Percentiles rank a stretch among this genome's conserved stretches.
Evolutionary conservation across 2,797 vertebrate species (phyloP).

Genomic region (Octomys mimax): DNA sequence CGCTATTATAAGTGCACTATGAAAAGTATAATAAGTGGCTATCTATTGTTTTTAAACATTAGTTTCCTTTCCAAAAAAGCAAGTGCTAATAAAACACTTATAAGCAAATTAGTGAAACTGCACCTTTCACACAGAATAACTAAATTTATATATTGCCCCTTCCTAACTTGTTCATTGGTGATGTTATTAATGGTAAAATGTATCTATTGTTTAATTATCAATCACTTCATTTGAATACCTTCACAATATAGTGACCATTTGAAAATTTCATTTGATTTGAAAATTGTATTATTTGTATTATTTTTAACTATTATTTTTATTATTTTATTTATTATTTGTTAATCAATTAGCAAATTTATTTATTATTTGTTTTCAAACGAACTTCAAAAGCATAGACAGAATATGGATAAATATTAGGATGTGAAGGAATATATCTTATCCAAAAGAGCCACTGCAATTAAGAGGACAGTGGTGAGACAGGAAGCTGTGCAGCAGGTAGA

Average conservation of each 20-base stretch:
- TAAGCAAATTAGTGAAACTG: background rate
- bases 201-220: background rate
- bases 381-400: background rate
- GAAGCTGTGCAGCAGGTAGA: too few relatives aligned
- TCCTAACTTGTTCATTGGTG: background rate
- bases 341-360: too few relatives aligned
- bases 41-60: background rate
- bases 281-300: background rate
- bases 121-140: background rate
- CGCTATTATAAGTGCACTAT: background rate
- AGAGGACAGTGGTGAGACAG: background rate
- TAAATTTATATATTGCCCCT: background rate
- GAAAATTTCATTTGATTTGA: background rate
- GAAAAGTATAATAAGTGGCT: background rate
- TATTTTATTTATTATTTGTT: too few relatives aligned
- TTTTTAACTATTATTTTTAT: background rate
- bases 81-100: background rate
- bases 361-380: background rate
- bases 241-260: background rate
- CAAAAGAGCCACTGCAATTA: background rate
- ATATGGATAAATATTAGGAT: background rate
- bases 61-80: background rate
- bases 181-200: background rate
- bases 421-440: background rate
- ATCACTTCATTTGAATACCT: background rate